Percentiles rank a stretch among this genome's conserved stretches.
These are phyloP conservation scores for Cavia porcellus DNA, from an alignment of 2,113 vertebrate species.

Conservation along the genomic window DNA sequence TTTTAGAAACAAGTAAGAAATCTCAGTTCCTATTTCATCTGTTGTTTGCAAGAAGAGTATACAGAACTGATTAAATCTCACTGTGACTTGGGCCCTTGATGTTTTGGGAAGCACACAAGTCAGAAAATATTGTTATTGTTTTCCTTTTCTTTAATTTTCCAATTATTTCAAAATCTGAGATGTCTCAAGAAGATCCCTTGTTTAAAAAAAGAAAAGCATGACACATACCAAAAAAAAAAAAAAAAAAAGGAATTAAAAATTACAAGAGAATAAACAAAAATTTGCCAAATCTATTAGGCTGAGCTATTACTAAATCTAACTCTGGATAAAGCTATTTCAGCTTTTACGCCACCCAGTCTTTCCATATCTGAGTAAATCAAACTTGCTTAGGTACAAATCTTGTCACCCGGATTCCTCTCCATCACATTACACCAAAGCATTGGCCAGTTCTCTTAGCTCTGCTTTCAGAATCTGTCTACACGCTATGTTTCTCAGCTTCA, in stretches of 20 bases:
- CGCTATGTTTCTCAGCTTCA: background rate
- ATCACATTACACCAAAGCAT: background rate
- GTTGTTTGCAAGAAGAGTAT: background rate
- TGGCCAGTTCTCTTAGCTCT: background rate
- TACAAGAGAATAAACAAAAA: background rate
- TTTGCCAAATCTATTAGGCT: background rate
- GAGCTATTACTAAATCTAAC: background rate
- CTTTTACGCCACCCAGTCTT: background rate
- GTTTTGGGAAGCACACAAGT: background rate
- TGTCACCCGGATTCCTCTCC: background rate
- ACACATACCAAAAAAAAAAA: background rate
- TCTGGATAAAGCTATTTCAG: background rate
- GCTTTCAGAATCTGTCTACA: background rate
- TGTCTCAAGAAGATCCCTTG: background rate
- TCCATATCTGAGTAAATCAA: background rate
- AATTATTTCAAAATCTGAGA: conserved; percentile 50
- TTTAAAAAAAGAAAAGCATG: background rate
- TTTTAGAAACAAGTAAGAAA: conserved; percentile 11
- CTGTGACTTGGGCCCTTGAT: background rate
- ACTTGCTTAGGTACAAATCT: background rate
- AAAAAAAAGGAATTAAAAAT: background rate
- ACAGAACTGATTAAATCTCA: conserved; percentile 13
- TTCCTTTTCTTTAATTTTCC: conserved; percentile 40
- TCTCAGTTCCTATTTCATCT: background rate
- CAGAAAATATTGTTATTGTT: conserved; percentile 28